phyloP scores from a whole-genome alignment of 2,113 vertebrate species.

The Uria aalge region DNA sequence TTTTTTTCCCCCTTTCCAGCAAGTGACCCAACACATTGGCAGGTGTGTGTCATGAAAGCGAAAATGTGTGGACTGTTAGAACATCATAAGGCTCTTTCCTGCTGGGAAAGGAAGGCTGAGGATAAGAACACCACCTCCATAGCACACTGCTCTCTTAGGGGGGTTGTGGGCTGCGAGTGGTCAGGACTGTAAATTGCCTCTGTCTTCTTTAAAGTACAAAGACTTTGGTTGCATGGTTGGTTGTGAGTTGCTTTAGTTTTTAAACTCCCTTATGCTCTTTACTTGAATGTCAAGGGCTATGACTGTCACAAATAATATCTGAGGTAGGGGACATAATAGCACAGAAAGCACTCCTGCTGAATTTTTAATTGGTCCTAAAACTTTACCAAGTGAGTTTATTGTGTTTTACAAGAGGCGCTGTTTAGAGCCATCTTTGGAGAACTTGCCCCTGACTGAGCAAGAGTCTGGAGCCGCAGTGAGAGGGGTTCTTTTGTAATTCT shows the following conservation, averaged over 20 bases:
- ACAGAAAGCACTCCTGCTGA: neutral
- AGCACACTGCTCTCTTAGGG: rapidly evolving
- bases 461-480: neutral
- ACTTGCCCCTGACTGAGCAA: neutral
- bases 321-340: neutral
- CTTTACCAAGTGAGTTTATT: neutral
- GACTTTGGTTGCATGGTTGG: neutral
- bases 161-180: neutral
- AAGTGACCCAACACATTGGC: neutral
- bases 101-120: neutral
- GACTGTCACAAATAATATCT: neutral
- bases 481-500: neutral
- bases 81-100: neutral
- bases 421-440: neutral
- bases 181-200: neutral
- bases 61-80: neutral
- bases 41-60: neutral
- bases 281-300: constrained; percentile 18
- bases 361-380: neutral
- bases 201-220: neutral
- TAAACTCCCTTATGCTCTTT: neutral
- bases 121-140: neutral
- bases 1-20: neutral
- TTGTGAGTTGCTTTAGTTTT: neutral
- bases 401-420: neutral